Evolutionary conservation across 2,113 vertebrate genomes (phyloP).

Genomic region (Cyphotilapia sp.): DNA sequence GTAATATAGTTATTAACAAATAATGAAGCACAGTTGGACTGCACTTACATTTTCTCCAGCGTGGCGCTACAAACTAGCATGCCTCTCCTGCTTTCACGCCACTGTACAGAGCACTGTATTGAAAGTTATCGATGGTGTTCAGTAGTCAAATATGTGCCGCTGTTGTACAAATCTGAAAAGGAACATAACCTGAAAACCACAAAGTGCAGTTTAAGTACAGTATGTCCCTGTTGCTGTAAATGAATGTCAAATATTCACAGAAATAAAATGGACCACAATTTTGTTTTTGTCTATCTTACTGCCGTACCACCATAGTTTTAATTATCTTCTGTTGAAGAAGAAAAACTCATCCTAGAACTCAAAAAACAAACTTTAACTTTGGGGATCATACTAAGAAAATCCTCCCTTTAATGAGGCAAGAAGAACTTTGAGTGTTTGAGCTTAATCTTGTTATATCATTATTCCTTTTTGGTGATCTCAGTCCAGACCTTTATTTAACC

Average conservation of each 20-base stretch:
- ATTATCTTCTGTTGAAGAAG: not conserved
- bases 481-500: not conserved
- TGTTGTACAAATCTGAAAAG: not conserved
- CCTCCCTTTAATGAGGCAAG: not conserved
- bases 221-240: slow-evolving; percentile 15
- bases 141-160: not conserved
- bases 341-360: not conserved
- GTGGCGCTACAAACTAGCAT: not conserved
- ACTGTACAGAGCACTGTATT: not conserved
- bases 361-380: not conserved
- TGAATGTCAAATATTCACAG: slow-evolving; percentile 8
- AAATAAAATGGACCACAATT: slow-evolving; percentile 42
- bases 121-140: not conserved
- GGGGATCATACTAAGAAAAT: not conserved
- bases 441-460: not conserved
- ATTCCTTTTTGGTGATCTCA: not conserved
- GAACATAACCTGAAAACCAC: not conserved
- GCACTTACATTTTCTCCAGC: not conserved
- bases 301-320: not conserved
- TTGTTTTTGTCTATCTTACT: not conserved
- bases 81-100: not conserved
- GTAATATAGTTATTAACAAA: not conserved
- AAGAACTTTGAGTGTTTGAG: not conserved
- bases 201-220: not conserved
- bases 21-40: not conserved